Percentiles rank a stretch among this genome's conserved stretches.
Conservation (phyloP, 2,113 vertebrate species). For the Lates calcarifer region DNA sequence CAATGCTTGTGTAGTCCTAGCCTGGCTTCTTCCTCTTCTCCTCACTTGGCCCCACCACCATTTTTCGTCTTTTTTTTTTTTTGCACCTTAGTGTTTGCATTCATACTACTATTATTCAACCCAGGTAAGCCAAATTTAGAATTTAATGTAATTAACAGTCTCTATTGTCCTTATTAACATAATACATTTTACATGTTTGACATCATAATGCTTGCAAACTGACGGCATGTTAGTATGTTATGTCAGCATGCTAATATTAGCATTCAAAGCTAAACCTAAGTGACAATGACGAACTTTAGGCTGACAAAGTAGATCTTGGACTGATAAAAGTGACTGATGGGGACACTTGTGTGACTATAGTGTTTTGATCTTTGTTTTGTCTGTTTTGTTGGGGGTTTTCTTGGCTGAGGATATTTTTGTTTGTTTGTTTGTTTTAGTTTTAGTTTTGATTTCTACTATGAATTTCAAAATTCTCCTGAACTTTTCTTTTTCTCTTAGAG, state of each 20-base stretch:
- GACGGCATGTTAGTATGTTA: too few species aligned
- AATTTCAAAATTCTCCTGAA: background rate
- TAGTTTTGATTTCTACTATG: background rate
- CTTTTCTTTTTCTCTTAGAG: slow-evolving; percentile 8
- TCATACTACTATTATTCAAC: background rate
- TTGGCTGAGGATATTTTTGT: too few species aligned
- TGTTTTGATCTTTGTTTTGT: too few species aligned
- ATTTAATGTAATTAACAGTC: background rate
- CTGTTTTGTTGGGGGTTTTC: too few species aligned
- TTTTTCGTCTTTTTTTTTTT: too few species aligned
- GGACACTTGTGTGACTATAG: background rate
- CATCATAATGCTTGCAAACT: too few species aligned
- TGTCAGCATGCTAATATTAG: background rate
- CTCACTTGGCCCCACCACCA: background rate
- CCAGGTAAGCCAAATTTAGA: background rate
- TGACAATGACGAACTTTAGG: background rate
- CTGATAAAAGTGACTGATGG: background rate
- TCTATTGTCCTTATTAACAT: too few species aligned
- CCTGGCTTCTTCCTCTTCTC: background rate
- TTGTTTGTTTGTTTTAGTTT: too few species aligned
- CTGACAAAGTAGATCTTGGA: background rate
- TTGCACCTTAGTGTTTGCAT: background rate
- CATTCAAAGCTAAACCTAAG: background rate
- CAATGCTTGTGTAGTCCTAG: background rate
- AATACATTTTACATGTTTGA: too few species aligned